Evolutionary conservation across 2,797 vertebrate species (phyloP).

Genomic region (Chaunax sp.): DNA sequence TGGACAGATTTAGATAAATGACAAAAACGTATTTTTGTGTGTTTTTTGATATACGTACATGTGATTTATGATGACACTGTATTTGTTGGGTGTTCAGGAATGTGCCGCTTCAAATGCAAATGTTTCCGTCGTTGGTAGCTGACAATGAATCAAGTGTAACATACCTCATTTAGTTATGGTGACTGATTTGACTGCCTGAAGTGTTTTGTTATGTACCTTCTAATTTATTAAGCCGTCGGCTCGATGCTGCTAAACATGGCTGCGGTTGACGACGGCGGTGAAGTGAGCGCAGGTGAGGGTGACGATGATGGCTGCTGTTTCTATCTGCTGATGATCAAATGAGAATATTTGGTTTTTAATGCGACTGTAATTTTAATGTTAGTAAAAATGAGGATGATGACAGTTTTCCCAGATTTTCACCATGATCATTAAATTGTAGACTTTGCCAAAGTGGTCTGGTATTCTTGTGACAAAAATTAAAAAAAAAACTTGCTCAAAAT

Average conservation of each 20-base stretch:
- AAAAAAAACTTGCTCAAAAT: neutral
- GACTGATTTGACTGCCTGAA: constrained; percentile 52
- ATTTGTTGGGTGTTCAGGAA: constrained; percentile 60
- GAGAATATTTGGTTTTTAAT: neutral
- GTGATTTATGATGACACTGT: constrained; percentile 60
- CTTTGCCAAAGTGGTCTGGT: constrained; percentile 30
- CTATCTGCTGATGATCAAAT: neutral
- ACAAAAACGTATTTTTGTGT: constrained; percentile 68
- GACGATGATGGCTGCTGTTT: constrained; percentile 15
- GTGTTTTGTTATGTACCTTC: constrained; percentile 56
- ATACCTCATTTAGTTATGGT: constrained; percentile 71
- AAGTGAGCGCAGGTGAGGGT: constrained; percentile 4
- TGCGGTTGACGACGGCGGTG: neutral
- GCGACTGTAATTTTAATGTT: constrained; percentile 34
- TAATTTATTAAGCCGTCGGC: constrained; percentile 52
- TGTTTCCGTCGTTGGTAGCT: constrained; percentile 48
- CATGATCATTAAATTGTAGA: constrained; percentile 51
- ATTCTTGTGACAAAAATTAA: neutral
- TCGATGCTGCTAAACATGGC: constrained; percentile 43
- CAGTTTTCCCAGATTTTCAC: constrained; percentile 44
- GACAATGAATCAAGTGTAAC: constrained; percentile 59
- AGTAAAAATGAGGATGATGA: constrained; percentile 28
- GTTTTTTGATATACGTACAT: constrained; percentile 62
- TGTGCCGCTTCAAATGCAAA: constrained; percentile 70
- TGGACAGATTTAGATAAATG: constrained; percentile 54